Evolutionary conservation across 2,888 invertebrate species (phyloP).

Genomic region (Drosophila fulvimacula): DNA sequence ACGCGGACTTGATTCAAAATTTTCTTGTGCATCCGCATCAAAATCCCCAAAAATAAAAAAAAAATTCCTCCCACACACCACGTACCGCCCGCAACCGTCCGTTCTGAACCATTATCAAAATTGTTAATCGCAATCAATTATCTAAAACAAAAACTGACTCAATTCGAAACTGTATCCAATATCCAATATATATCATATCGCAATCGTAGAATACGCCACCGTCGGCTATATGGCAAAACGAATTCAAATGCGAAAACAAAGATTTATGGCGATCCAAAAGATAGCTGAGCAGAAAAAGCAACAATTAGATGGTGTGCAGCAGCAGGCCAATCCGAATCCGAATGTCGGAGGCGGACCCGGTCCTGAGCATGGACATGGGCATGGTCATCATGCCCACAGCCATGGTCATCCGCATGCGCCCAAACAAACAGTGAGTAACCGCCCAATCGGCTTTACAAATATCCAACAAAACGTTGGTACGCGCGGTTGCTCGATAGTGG

Average conservation of each 20-base stretch:
- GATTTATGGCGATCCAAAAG: slow-evolving; percentile 95
- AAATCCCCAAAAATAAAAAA: slow-evolving; percentile 11
- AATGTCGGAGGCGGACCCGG: slow-evolving; percentile 80
- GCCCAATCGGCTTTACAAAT: slow-evolving; percentile 86
- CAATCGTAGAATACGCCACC: slow-evolving; percentile 95
- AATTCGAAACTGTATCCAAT: slow-evolving; percentile 68
- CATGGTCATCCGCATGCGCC: slow-evolving; percentile 86
- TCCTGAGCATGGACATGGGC: slow-evolving; percentile 85
- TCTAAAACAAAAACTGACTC: slow-evolving; percentile 50
- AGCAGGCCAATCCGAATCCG: slow-evolving; percentile 92
- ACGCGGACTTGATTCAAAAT: slow-evolving; percentile 68
- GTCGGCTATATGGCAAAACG: slow-evolving; percentile 99
- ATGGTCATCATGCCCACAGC: slow-evolving; percentile 85
- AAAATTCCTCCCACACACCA: slow-evolving; percentile 8
- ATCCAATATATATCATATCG: slow-evolving; percentile 65
- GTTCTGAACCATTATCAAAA: slow-evolving; percentile 44
- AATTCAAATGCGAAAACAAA: slow-evolving; percentile 97
- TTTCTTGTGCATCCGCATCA: slow-evolving; percentile 69
- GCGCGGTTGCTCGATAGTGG: slow-evolving; percentile 88
- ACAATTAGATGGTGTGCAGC: slow-evolving; percentile 91
- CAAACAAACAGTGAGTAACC: slow-evolving; percentile 86
- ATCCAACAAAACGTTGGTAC: slow-evolving; percentile 85
- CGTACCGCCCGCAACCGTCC: slow-evolving; percentile 55
- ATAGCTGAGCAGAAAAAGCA: slow-evolving; percentile 96
- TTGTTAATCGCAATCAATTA: slow-evolving; percentile 41